phyloP scores from a whole-genome alignment of 2,888 invertebrate genomes.

The Lamellibrachia satsuma region DNA sequence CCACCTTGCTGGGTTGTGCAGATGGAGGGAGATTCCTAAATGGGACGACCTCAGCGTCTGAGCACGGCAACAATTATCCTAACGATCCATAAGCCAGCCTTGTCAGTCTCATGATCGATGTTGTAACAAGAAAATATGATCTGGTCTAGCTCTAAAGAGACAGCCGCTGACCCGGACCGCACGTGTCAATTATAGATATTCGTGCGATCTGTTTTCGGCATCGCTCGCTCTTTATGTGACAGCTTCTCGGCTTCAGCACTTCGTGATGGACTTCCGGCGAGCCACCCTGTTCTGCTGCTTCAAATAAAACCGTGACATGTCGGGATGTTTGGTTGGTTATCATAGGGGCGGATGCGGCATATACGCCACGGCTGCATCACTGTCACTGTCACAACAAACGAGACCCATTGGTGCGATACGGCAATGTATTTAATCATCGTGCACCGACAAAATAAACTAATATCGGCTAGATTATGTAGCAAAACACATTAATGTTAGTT shows the following conservation, averaged over 20 bases:
- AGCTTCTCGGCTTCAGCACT: slow-evolving; percentile 2
- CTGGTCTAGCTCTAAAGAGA: background rate
- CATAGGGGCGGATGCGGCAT: background rate
- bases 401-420: background rate
- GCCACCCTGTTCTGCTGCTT: slow-evolving; percentile 10
- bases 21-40: background rate
- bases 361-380: background rate
- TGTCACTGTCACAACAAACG: background rate
- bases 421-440: background rate
- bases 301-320: slow-evolving; percentile 13
- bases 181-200: background rate
- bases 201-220: slow-evolving; percentile 6
- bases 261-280: background rate
- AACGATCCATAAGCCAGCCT: slow-evolving; percentile 10
- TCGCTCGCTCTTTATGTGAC: slow-evolving; percentile 13
- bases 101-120: slow-evolving; percentile 4
- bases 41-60: background rate
- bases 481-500: background rate
- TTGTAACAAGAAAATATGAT: slow-evolving; percentile 17
- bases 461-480: background rate
- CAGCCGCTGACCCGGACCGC: background rate
- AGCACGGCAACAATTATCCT: slow-evolving; percentile 12
- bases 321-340: background rate
- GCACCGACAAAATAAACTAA: slow-evolving; percentile 1
- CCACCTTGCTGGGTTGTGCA: background rate